These are phyloP conservation scores for Ditula angustiorana DNA, from an alignment of 2,888 invertebrate genomes.

Conservation along the genomic window DNA sequence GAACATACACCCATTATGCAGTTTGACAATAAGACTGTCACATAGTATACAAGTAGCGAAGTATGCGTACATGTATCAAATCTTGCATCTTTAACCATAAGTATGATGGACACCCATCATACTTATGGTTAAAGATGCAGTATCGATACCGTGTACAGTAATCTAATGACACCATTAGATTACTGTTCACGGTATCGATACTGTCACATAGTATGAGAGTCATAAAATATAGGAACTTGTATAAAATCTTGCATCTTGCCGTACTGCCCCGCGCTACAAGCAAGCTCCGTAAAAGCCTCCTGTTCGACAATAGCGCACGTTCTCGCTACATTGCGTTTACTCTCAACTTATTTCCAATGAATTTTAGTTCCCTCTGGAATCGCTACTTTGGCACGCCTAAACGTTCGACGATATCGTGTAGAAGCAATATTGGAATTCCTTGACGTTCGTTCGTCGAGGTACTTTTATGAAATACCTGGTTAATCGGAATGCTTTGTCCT, in stretches of 20 bases:
- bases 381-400: conserved; percentile 48
- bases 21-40: no score
- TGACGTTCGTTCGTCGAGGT: not conserved
- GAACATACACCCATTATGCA: no score
- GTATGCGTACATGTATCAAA: no score
- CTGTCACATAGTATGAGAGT: no score
- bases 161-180: no score
- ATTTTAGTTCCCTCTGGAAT: conserved; percentile 63
- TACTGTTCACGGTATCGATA: no score
- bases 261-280: conserved; percentile 7
- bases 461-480: conserved; percentile 19
- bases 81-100: no score
- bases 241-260: not conserved
- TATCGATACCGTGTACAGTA: no score
- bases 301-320: conserved; percentile 68
- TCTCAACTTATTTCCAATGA: conserved; percentile 68
- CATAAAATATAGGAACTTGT: no score
- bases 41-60: no score
- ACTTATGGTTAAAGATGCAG: no score
- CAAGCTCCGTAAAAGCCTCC: conserved; percentile 62
- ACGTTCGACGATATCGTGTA: conserved; percentile 8
- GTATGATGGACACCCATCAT: no score
- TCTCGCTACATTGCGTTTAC: conserved; percentile 72
- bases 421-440: conserved; percentile 26
- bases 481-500: conserved; percentile 3